Conservation (phyloP, 2,113 vertebrate species). For the Isurus oxyrinchus region DNA sequence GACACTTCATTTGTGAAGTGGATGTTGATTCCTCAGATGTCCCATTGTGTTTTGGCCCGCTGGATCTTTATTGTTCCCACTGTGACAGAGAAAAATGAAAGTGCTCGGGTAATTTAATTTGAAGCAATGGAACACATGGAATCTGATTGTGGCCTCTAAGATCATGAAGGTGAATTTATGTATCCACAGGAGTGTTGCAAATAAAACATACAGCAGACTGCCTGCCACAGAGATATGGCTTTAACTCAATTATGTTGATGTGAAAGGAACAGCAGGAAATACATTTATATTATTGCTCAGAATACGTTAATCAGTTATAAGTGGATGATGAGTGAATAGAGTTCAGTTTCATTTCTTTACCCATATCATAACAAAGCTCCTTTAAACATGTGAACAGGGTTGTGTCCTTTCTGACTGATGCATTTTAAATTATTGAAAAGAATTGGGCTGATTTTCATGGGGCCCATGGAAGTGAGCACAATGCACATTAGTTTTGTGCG, state of each 20-base stretch:
- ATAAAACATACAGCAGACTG: constrained; percentile 33
- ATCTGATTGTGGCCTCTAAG: neutral
- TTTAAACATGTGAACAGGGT: neutral
- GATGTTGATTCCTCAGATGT: constrained; percentile 5
- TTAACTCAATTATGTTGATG: constrained; percentile 35
- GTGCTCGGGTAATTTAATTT: constrained; percentile 22
- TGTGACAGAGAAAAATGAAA: constrained; percentile 32
- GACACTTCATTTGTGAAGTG: constrained; percentile 2
- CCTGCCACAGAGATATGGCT: constrained; percentile 18
- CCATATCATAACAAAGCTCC: neutral
- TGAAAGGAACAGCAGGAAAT: constrained; percentile 32
- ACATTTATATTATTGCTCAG: constrained; percentile 32
- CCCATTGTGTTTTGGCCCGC: constrained; percentile 2
- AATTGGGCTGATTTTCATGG: neutral
- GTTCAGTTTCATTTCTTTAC: constrained; percentile 23
- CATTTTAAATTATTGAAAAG: constrained; percentile 16
- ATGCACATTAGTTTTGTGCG: neutral
- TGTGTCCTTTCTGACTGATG: neutral
- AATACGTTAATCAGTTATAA: constrained; percentile 23
- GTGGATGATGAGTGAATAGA: constrained; percentile 5
- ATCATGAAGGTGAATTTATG: constrained; percentile 36
- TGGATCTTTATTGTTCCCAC: constrained; percentile 10
- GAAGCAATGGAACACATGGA: constrained; percentile 30
- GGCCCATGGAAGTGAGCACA: neutral
- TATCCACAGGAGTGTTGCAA: constrained; percentile 26